Conservation (phyloP, 2,888 invertebrate genomes). For the Heteropelma amictum region DNA sequence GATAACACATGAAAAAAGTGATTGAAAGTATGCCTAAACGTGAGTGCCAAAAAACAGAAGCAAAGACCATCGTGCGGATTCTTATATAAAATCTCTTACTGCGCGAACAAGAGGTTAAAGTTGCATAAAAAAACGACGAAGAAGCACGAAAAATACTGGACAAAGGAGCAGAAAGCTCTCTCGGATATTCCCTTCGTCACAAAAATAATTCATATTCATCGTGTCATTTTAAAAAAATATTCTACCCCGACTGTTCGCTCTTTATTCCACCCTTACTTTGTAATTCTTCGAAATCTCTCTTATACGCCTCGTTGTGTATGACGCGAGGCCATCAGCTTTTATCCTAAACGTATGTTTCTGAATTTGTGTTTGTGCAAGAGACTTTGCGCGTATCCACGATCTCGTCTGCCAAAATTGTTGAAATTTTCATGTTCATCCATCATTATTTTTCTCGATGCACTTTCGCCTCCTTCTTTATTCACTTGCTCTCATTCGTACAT, state of each 20-base stretch:
- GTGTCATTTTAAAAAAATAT: background rate
- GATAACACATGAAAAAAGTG: no score
- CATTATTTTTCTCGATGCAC: slow-evolving; percentile 56
- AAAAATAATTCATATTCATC: slow-evolving; percentile 23
- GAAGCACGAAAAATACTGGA: background rate
- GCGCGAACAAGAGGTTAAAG: background rate
- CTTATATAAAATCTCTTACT: no score
- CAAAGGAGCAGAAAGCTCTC: background rate
- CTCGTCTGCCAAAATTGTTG: slow-evolving; percentile 17
- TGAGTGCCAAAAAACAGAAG: no score
- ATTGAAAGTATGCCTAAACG: no score
- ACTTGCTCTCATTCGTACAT: slow-evolving; percentile 6
- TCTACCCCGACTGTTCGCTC: background rate
- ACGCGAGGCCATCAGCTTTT: no score
- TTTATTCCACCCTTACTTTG: background rate
- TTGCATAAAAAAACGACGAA: background rate
- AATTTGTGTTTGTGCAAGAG: no score
- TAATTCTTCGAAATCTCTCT: background rate
- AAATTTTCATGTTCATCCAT: slow-evolving; percentile 61
- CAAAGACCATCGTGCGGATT: no score
- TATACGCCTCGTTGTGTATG: background rate
- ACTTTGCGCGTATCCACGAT: background rate
- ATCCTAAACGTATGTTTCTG: no score
- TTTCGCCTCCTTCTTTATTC: slow-evolving; percentile 24
- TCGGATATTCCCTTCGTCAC: background rate